Evolutionary conservation across 2,888 invertebrate genomes (phyloP), one percentile per base, ranked within the genome.

Genomic region (Anthoptus insignis): DNA sequence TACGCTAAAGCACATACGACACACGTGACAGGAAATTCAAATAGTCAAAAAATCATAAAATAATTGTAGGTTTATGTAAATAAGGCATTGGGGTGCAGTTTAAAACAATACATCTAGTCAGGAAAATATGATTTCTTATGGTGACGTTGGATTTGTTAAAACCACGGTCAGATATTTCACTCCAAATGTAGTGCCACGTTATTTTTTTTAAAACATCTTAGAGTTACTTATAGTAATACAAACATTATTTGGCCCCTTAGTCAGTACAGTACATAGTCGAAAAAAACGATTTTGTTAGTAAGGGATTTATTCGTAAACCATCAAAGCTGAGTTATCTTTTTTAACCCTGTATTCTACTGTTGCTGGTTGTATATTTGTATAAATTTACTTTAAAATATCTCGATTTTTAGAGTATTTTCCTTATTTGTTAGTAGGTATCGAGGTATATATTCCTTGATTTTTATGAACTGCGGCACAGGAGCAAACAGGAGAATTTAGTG

Each of bases 171-270:
- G 3, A 13, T 13, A 45, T 22, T 45, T 14, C 22, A 13, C 14
- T 21, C 45, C 45, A 22, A 45, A 37, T 27, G n/a, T 49, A 27
- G 37, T 24, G 27, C 16, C 16, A 11, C 42, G 37, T 27, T 13
- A 13, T 16, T 9, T 9, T 24, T 32, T 56, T 56, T 42, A 1
- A 56, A 27, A 56, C 24, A 27, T 56, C 56, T 56, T 56, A 56
- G 42, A 56, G 11, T 56, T 56, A 56, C 39, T 39, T 56, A 56
- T 24, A 27, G n/a, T n/a, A n/a, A 24, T 42, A 56, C 42, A 56
- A 42, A 56, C 39, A 39, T 56, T 56, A 39, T 39, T 56, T 56
- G 56, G 56, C 56, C 56, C 56, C 56, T 42, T 27, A 37, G 37
- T 54, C 37, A 37, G 37, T 54, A 54, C 54, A 54, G 37, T 54